phyloP scores from a whole-genome alignment of 1,140 invertebrate species.

The Cherax quadricarinatus region DNA sequence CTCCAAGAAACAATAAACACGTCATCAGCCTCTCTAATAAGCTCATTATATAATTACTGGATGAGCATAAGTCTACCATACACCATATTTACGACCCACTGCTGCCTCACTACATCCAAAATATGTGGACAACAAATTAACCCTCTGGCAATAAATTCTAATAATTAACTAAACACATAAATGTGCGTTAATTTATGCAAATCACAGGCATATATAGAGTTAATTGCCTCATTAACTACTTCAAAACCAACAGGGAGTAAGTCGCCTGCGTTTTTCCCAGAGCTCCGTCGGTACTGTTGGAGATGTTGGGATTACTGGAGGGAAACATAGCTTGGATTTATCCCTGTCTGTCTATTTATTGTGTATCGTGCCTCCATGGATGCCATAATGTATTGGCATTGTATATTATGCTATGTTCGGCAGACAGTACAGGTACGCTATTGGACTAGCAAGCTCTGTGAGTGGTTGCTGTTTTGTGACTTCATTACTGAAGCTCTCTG shows the following conservation, averaged over 20 bases:
- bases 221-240: conserved; percentile 42
- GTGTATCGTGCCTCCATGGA: too few relatives aligned
- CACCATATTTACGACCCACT: not conserved
- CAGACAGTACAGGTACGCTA: too few relatives aligned
- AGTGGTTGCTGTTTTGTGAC: too few relatives aligned
- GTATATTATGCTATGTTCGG: too few relatives aligned
- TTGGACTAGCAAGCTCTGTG: too few relatives aligned
- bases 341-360: too few relatives aligned
- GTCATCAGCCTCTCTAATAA: conserved; percentile 40
- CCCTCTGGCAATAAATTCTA: conserved; percentile 20
- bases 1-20: conserved; percentile 34
- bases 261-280: not conserved
- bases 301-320: too few relatives aligned
- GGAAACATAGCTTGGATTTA: too few relatives aligned
- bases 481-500: too few relatives aligned
- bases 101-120: not conserved
- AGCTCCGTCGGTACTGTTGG: not conserved
- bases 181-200: conserved; percentile 43
- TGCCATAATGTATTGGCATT: too few relatives aligned
- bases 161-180: conserved; percentile 40
- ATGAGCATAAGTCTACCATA: conserved; percentile 7
- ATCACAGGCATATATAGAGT: conserved; percentile 45
- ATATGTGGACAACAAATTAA: conserved; percentile 51
- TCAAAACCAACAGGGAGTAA: not conserved
- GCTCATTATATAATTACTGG: conserved; percentile 53